Conservation (phyloP, 2,888 invertebrate species). For the Trichopoda pennipes region DNA sequence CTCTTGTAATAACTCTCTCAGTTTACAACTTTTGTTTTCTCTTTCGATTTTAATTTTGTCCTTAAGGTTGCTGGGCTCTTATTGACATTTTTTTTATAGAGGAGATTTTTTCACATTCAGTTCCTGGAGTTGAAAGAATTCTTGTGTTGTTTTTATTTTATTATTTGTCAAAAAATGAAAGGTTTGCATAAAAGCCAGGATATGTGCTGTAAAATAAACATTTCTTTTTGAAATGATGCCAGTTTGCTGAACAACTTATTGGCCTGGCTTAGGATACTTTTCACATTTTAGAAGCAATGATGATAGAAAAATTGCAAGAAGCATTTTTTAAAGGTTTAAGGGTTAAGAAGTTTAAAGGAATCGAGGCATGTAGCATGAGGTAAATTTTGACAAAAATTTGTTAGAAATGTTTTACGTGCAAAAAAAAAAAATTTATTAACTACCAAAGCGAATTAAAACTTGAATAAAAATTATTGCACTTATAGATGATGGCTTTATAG, state of each 20-base stretch:
- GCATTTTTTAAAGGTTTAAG: no score
- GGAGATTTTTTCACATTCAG: not conserved
- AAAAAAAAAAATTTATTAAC: no score
- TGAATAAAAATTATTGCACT: no score
- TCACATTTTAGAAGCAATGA: conserved; percentile 11
- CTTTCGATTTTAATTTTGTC: not conserved
- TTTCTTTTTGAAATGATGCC: conserved; percentile 8
- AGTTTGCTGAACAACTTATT: conserved; percentile 41
- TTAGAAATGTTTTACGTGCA: no score
- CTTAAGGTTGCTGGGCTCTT: not conserved
- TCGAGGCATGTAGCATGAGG: no score
- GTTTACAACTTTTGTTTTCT: not conserved
- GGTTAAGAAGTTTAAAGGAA: no score
- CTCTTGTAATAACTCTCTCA: not conserved
- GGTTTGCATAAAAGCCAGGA: conserved; percentile 39
- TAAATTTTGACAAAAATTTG: no score
- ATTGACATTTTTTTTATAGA: not conserved
- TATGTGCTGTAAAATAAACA: conserved; percentile 16
- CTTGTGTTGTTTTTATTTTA: not conserved
- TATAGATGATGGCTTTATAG: no score
- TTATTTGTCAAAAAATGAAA: conserved; percentile 43
- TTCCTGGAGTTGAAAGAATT: conserved; percentile 9
- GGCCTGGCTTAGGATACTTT: conserved; percentile 36
- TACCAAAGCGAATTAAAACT: no score
- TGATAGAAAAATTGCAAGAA: conserved; percentile 4